Evolutionary conservation across 2,113 vertebrate genomes (phyloP), one percentile per base, ranked within the genome.

Genomic region (Nanorana parkeri): DNA sequence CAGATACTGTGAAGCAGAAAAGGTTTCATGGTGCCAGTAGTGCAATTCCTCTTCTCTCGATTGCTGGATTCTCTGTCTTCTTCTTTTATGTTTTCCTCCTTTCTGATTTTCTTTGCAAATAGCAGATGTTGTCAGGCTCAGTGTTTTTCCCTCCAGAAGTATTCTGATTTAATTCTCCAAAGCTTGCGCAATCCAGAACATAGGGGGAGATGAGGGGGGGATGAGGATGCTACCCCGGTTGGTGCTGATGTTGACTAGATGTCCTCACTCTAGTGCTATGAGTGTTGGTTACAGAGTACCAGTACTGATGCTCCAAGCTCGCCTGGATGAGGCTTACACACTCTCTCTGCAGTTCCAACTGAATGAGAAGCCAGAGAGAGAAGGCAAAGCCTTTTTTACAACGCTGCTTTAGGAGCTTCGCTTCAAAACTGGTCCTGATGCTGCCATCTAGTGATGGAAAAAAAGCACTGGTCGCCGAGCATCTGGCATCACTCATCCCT

Each of bases 311-410:
- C 88, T 91, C 72, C 83, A 77, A 91, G 88, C 82, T 88, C 86
- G 73, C 71, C 83, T 85, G 91, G 87, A 86, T 89, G 88, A 90
- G 54, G 81, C 73, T 71, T 58, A 54, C 81, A 82, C 69, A 87
- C 86, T 84, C 85, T 78, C 89, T 89, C 91, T 93, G 92, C 94
- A 93, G 94, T 92, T 94, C 90, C 93, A 92, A 92, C 94, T 94
- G 93, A 94, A 94, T 93, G 93, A 92, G 93, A 93, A 92, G 92
- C 92, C 91, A 93, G 93, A 93, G 92, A 92, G 93, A 93, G 92
- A 94, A 93, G 92, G 93, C 90, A 90, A 88, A 89, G 93, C 92
- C n/a, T n/a, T 94, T 94, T 93, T 94, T 90, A 92, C 89, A 86
- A 77, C 72, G 85, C 89, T 41, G 85, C 89, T 41, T n/a, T 7